Percentiles rank a stretch among this genome's conserved stretches.
Evolutionary conservation across 2,113 vertebrate species (phyloP).

Genomic region (Brienomyrus longianalis): DNA sequence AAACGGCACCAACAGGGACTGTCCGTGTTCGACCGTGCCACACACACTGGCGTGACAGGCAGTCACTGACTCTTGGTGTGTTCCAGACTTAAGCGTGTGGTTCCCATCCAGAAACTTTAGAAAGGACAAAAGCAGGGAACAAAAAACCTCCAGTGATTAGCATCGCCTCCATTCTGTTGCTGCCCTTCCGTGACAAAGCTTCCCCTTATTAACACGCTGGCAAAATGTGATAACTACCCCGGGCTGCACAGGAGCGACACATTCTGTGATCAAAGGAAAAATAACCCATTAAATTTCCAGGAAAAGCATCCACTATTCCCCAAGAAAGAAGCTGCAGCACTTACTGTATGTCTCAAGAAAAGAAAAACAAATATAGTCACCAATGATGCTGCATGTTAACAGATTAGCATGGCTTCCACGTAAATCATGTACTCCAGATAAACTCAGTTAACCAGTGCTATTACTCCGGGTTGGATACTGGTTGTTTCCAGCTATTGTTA

Average conservation of each 20-base stretch:
- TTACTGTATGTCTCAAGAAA: not conserved
- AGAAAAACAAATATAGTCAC: not conserved
- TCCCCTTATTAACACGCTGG: conserved; percentile 16
- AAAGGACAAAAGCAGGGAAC: not conserved
- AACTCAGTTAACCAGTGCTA: not conserved
- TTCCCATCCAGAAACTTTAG: not conserved
- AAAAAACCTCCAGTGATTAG: not conserved
- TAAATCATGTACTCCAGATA: not conserved
- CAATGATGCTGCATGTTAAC: not conserved
- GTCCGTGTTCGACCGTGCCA: not conserved
- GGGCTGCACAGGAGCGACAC: not conserved
- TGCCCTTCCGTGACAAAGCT: not conserved
- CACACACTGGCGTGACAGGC: not conserved
- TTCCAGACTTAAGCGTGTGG: not conserved
- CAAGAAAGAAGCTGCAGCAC: not conserved
- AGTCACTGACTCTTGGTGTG: not conserved
- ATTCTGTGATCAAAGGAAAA: conserved; percentile 10
- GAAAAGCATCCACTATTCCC: not conserved
- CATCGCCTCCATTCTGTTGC: not conserved
- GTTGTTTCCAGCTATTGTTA: not conserved
- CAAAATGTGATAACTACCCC: not conserved
- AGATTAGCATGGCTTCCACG: not conserved
- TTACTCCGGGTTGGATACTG: not conserved
- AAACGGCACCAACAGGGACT: not conserved
- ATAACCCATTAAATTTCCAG: not conserved